Evolutionary conservation across 2,797 vertebrate species (phyloP).

Genomic region (Thripadectes ignobilis): DNA sequence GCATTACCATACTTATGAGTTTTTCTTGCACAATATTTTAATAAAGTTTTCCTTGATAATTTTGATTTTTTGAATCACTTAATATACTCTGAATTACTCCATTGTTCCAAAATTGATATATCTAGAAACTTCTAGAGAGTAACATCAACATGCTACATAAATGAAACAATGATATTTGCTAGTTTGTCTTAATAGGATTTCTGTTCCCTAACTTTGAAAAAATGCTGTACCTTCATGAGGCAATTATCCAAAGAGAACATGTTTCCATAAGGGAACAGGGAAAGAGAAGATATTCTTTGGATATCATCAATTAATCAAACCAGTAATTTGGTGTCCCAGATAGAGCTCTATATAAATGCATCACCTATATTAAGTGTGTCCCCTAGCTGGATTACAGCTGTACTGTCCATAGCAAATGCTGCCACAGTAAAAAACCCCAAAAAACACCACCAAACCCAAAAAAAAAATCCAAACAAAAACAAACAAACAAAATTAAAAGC

Average conservation of each 20-base stretch:
- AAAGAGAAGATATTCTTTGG: neutral
- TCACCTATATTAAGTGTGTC: neutral
- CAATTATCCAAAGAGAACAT: neutral
- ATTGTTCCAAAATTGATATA: neutral
- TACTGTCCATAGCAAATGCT: neutral
- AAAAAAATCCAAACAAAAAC: too few relatives aligned
- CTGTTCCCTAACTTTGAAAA: neutral
- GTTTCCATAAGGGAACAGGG: neutral
- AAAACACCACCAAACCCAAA: too few relatives aligned
- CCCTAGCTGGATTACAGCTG: neutral
- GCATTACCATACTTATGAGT: neutral
- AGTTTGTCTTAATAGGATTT: neutral
- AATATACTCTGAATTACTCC: neutral
- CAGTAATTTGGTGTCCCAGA: neutral
- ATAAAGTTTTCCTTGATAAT: neutral
- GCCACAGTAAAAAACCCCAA: neutral
- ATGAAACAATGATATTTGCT: neutral
- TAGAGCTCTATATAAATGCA: neutral
- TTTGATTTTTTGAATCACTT: neutral
- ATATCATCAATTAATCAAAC: neutral
- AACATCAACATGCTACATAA: neutral
- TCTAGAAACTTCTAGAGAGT: neutral
- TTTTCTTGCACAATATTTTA: neutral
- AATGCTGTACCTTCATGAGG: neutral
- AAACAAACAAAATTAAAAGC: neutral